Evolutionary conservation across 2,888 invertebrate species (phyloP), one percentile per base, ranked within the genome.

Genomic region (Ganaspis brasiliensis): DNA sequence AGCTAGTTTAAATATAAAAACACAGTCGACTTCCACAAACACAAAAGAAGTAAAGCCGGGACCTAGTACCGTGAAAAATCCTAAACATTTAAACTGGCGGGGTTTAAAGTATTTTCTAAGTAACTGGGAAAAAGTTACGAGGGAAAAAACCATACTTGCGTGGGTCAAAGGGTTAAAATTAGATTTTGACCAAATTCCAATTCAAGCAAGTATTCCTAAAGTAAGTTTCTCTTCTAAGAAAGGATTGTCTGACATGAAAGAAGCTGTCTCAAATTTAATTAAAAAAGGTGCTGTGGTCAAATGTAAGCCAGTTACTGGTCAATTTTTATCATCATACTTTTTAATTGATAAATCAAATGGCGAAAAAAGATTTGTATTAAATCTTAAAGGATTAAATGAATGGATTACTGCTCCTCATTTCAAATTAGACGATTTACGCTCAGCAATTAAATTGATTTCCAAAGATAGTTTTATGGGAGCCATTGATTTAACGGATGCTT

Each of bases 401-500:
- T 63, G 59, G 12, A 61, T 76, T 8, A 19, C 12, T 6, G 40
- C 73, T 0, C 14, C 16, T 1, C 78, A 78, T 35, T 78, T 78
- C 37, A 78, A 78, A 40, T 19, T 75, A 26, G 73, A 78, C 21
- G 75, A 73, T 31, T 9, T 19, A 71, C n/a, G 31, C 71, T 31
- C 31, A 4, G 31, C 31, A 31, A 31, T 31, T 31, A 31, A 31
- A 6, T 31, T 31, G 6, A 31, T 31, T 31, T 31, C 31, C 6
- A 19, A 70, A 57, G 31, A 12, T 26, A 59, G 9, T 61, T 31
- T 31, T 31, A 61, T 73, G 61, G 49, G 24, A n/a, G 61, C 4
- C 21, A 14, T 73, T 8, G 79, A 74, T 31, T 31, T 79, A 8
- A 19, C 77, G 57, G 76, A 81, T 59, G 81, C 79, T 10, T 79